A percentile compares a stretch with the other conserved stretches of the same genome.
Conservation (phyloP, 2,797 vertebrate genomes). For the Ispidina picta region DNA sequence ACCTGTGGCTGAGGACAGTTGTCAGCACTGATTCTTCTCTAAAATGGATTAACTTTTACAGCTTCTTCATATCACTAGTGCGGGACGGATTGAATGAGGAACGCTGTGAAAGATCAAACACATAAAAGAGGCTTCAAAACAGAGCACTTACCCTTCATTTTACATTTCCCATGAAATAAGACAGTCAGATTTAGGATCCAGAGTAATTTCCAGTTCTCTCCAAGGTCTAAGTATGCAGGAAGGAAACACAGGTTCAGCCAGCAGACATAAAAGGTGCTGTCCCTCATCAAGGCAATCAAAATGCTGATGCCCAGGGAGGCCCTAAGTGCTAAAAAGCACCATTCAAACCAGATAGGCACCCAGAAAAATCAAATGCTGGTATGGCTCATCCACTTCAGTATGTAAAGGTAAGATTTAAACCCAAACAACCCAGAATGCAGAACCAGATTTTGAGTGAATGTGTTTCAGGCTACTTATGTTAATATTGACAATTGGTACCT, state of each 20-base stretch:
- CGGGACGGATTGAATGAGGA: neutral
- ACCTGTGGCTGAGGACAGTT: conserved; percentile 9
- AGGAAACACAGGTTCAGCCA: neutral
- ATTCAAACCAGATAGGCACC: neutral
- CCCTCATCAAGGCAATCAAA: neutral
- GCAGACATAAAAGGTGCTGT: accelerated
- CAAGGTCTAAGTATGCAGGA: neutral
- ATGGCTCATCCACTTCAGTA: neutral
- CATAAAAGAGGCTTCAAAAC: neutral
- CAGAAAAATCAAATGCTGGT: neutral
- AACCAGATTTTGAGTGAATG: neutral
- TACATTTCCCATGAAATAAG: neutral
- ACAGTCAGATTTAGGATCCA: neutral
- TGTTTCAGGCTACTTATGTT: neutral
- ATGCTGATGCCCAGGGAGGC: neutral
- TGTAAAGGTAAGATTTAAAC: neutral
- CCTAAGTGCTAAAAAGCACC: neutral
- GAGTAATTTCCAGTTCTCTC: neutral
- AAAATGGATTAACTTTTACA: conserved; percentile 32
- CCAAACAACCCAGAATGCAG: neutral
- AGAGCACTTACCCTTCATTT: neutral
- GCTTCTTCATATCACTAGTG: neutral
- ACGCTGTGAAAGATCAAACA: neutral
- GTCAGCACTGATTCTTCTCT: neutral
- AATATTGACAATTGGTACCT: neutral